Base-by-base conservation (phyloP, 2,888 invertebrate species). In the Andrena praecox region DNA sequence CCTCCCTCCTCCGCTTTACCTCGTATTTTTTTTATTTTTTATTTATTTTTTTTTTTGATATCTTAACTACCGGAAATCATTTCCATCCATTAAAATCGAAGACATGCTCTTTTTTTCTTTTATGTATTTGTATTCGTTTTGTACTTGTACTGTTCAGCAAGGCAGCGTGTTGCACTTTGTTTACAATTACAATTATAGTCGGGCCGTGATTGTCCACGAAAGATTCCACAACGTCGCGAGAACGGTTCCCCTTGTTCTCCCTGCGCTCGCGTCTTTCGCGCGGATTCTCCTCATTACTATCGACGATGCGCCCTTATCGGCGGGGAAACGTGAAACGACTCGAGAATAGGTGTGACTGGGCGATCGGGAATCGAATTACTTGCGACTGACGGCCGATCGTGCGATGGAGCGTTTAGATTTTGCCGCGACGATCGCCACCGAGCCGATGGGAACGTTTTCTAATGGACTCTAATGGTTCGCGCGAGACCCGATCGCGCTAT, bases 81-180 rank as follows among this genome's bases (percentile, higher is more conserved):
- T 92, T 93, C 89, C 89, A 91, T 82, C 90, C 91, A 87, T 87
- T 92, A 92, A 42, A 93, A 92, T 94, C 92, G 93, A 93, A 93
- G 93, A 93, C 93, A 90, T 93, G 91, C 91, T 89, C 71, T 86
- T 76, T 81, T 79, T 71, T 74, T 20, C n/a, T 78, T 82, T 90
- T 93, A 93, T 94, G 93, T 93, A 93, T 93, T 93, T 94, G 93
- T 93, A 93, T 93, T 93, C 92, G 91, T 93, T 94, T 94, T 94
- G 94, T 94, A 94, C 94, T 94, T 94, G 94, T 94, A 94, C 94
- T 94, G 93, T 94, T 94, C 93, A 94, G 93, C 94, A 94, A 94
- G 94, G 94, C 94, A 94, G 94, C 94, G 93, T 94, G 94, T 94
- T 94, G 93, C 94, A 94, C 94, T 94, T 94, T 94, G 94, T 94